Conservation (phyloP, 2,797 vertebrate genomes). For the Neolamprologus multifasciatus region DNA sequence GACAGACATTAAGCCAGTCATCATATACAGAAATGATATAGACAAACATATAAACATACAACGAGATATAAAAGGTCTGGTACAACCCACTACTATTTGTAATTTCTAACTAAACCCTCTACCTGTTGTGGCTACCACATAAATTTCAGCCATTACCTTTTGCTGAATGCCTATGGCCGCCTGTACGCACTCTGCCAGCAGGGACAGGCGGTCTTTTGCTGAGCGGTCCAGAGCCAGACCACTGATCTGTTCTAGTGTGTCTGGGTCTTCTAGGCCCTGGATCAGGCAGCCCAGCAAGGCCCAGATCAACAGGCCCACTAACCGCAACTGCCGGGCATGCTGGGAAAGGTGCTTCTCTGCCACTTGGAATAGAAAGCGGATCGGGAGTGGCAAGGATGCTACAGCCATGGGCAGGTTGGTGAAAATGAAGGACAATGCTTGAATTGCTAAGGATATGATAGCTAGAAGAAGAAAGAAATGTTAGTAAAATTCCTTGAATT, state of each 20-base stretch:
- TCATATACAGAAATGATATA: background rate
- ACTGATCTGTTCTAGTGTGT: slow-evolving; percentile 80
- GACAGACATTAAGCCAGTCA: background rate
- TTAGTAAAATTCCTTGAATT: background rate
- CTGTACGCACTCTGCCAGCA: slow-evolving; percentile 86
- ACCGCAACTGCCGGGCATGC: slow-evolving; percentile 81
- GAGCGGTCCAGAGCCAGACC: slow-evolving; percentile 78
- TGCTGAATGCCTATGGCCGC: slow-evolving; percentile 78
- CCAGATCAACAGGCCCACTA: slow-evolving; percentile 86
- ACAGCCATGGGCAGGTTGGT: slow-evolving; percentile 87
- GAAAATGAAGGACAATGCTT: slow-evolving; percentile 89
- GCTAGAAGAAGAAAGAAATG: slow-evolving; percentile 60
- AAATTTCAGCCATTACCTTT: slow-evolving; percentile 51
- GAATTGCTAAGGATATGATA: slow-evolving; percentile 76
- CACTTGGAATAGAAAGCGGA: slow-evolving; percentile 89
- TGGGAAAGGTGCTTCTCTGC: slow-evolving; percentile 88
- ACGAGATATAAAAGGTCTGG: background rate
- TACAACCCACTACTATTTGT: background rate
- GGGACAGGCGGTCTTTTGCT: slow-evolving; percentile 81
- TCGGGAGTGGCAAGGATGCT: slow-evolving; percentile 85
- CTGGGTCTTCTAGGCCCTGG: slow-evolving; percentile 84
- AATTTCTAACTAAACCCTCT: background rate
- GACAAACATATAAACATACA: background rate
- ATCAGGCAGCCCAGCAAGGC: slow-evolving; percentile 85
- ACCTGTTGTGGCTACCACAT: background rate